Evolutionary conservation across 1,140 invertebrate genomes (phyloP).

Genomic region (Eriocheir sinensis): DNA sequence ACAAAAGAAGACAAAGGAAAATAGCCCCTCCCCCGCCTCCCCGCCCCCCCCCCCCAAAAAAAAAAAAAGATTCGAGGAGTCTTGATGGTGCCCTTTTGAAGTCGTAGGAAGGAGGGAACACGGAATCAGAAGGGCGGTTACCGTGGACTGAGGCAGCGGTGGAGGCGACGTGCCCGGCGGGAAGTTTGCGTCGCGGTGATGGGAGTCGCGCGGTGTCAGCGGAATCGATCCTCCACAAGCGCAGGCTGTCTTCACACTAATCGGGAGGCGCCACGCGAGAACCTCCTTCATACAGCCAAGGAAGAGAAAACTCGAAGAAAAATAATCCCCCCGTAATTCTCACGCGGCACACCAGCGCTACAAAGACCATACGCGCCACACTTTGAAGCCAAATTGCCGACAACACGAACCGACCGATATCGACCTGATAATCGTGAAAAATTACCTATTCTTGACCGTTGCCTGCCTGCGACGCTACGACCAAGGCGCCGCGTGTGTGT

Average conservation of each 20-base stretch:
- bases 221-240: conserved; percentile 21
- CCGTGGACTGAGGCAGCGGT: too few relatives aligned
- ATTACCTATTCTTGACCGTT: neutral
- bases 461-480: neutral
- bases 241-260: neutral
- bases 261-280: neutral
- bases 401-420: neutral
- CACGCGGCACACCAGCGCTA: neutral
- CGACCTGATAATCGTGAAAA: neutral
- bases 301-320: neutral
- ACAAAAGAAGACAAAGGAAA: too few relatives aligned
- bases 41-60: too few relatives aligned
- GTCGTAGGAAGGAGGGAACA: too few relatives aligned
- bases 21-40: too few relatives aligned
- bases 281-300: neutral
- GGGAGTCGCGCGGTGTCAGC: too few relatives aligned
- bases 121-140: too few relatives aligned
- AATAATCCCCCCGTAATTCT: neutral
- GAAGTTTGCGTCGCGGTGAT: neutral
- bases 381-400: neutral
- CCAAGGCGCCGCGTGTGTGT: too few relatives aligned
- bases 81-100: too few relatives aligned
- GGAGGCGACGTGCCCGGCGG: neutral
- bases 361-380: neutral
- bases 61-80: too few relatives aligned